Percentiles rank a stretch among this genome's conserved stretches.
phyloP scores from a whole-genome alignment of 2,113 vertebrate genomes.

The Datnioides undecimradiatus region DNA sequence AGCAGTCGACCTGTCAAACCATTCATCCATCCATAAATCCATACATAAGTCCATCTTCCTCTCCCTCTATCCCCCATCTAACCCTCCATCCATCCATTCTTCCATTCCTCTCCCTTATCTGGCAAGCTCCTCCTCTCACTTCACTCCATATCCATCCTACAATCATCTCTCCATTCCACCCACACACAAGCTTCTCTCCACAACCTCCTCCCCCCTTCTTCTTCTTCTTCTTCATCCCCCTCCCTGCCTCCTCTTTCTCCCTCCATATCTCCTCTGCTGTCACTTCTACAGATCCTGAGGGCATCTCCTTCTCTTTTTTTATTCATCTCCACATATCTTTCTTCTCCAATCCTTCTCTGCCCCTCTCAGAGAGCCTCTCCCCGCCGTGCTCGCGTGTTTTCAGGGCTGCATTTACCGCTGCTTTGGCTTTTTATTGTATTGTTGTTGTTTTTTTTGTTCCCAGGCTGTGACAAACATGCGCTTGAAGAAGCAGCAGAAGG shows the following conservation, averaged over 20 bases:
- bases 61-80: not conserved
- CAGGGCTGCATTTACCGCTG: conserved; percentile 13
- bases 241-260: conserved; percentile 12
- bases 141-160: conserved; percentile 55
- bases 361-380: not conserved
- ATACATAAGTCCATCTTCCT: conserved; percentile 2
- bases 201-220: not conserved
- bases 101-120: not conserved
- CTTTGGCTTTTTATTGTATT: not conserved
- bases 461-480: conserved; percentile 21
- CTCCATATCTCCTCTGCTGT: conserved; percentile 62
- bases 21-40: conserved; percentile 19
- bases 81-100: conserved; percentile 15
- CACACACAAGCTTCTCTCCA: conserved; percentile 37
- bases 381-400: conserved; percentile 24
- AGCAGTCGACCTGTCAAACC: conserved; percentile 37
- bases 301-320: conserved; percentile 37
- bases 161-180: conserved; percentile 68
- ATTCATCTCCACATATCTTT: conserved; percentile 36
- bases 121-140: conserved; percentile 45
- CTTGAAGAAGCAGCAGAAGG: conserved; percentile 18
- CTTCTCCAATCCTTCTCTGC: conserved; percentile 5
- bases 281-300: conserved; percentile 67
- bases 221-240: conserved; percentile 1
- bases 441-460: not conserved